These are phyloP conservation scores for Malurus leucopterus DNA, from an alignment of 2,797 vertebrate species.

Conservation along the genomic window DNA sequence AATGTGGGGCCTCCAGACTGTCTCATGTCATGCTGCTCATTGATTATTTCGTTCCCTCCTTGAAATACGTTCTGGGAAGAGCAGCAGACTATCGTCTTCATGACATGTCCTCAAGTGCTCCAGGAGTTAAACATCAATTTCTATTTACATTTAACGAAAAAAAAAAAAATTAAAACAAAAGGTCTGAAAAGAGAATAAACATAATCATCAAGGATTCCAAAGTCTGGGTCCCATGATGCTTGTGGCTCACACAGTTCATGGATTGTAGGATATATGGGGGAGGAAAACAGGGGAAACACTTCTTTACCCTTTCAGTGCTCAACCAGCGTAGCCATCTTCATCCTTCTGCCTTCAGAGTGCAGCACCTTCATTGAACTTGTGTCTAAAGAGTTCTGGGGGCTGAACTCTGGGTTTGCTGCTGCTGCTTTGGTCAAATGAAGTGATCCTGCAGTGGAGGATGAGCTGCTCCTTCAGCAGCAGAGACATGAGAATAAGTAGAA, in stretches of 20 bases:
- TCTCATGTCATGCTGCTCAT: conserved; percentile 19
- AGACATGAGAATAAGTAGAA: background rate
- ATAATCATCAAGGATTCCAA: background rate
- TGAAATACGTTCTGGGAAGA: conserved; percentile 15
- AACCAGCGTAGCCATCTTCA: background rate
- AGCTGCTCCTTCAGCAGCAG: background rate
- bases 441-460: background rate
- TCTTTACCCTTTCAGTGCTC: background rate
- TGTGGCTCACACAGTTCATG: background rate
- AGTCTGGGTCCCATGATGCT: background rate
- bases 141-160: background rate
- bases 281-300: background rate
- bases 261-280: background rate
- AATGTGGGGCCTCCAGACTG: conserved; percentile 9
- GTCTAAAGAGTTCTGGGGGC: background rate
- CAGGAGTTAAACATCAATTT: conserved; percentile 24
- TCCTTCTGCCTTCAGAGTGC: background rate
- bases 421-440: background rate
- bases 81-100: background rate
- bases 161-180: background rate
- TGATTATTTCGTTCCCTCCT: conserved; percentile 32
- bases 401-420: background rate
- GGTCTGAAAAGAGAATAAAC: background rate
- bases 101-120: background rate
- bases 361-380: background rate